phyloP scores from a whole-genome alignment of 2,888 invertebrate genomes.

The Patella depressa region DNA sequence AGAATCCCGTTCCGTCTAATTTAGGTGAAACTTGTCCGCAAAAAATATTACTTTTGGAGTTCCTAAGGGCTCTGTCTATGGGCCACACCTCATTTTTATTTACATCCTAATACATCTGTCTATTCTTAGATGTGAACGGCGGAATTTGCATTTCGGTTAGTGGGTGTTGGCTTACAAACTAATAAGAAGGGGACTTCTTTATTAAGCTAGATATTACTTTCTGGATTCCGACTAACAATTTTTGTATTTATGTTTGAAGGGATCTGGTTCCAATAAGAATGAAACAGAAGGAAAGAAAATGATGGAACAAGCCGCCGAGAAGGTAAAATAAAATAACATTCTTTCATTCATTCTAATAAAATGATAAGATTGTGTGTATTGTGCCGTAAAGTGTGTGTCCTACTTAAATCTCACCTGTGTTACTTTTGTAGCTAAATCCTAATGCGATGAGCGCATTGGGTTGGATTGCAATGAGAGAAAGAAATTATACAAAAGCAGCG shows the following conservation, averaged over 20 bases:
- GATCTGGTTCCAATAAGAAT: slow-evolving; percentile 63
- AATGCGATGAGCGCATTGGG: slow-evolving; percentile 66
- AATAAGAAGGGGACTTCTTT: not conserved
- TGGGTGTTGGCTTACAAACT: not conserved
- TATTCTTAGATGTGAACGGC: not conserved
- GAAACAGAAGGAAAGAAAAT: slow-evolving; percentile 53
- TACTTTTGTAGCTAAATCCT: slow-evolving; percentile 54
- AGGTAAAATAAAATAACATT: slow-evolving; percentile 40
- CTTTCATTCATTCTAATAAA: not conserved
- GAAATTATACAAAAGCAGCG: slow-evolving; percentile 60
- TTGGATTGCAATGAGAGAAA: slow-evolving; percentile 63
- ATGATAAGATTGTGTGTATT: no score
- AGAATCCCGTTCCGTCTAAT: no score
- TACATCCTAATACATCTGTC: not conserved
- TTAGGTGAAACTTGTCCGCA: no score
- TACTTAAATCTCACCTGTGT: not conserved
- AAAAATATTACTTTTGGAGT: no score
- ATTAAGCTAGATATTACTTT: not conserved
- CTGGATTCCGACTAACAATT: not conserved
- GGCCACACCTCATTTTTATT: no score
- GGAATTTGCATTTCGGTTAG: not conserved
- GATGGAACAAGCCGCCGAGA: slow-evolving; percentile 59
- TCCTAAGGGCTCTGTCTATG: no score
- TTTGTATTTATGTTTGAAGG: slow-evolving; percentile 42
- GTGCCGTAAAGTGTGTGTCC: not conserved